Percentiles rank a stretch among this genome's conserved stretches.
Conservation (phyloP, 92 coral and sea anemone species). For the Umimayanthus chanpuru region DNA sequence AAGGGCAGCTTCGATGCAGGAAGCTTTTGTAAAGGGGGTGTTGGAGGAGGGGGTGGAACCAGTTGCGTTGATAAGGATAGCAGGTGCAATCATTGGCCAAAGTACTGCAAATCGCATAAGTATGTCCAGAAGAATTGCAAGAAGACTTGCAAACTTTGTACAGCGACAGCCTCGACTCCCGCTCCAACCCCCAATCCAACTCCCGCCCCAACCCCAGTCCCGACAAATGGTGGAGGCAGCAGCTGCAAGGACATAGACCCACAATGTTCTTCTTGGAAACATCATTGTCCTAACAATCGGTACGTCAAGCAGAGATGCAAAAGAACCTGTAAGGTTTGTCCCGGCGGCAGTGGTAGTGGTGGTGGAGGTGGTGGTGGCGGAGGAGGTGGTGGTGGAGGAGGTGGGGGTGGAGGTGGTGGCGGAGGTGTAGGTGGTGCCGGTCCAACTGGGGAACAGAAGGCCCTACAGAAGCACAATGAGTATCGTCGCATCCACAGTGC, state of each 20-base stretch:
- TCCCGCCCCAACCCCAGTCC: not conserved
- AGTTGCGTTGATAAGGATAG: slow-evolving; percentile 18
- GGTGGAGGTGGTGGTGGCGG: slow-evolving; percentile 1
- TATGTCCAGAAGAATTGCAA: slow-evolving; percentile 20
- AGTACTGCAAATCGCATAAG: not conserved
- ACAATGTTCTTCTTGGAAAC: not conserved
- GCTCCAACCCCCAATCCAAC: not conserved
- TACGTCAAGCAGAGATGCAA: not conserved
- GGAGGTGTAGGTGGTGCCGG: not conserved
- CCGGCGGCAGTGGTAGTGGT: slow-evolving; percentile 8
- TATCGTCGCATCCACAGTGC: slow-evolving; percentile 19
- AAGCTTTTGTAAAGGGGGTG: slow-evolving; percentile 25
- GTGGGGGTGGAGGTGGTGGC: not conserved
- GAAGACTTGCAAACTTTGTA: slow-evolving; percentile 21
- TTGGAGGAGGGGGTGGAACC: slow-evolving; percentile 13
- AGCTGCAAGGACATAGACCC: not conserved
- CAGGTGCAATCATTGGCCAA: slow-evolving; percentile 2
- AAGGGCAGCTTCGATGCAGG: slow-evolving; percentile 61
- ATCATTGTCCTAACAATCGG: not conserved
- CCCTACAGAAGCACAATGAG: not conserved
- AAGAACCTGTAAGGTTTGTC: not conserved
- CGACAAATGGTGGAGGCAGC: slow-evolving; percentile 15
- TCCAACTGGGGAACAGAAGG: not conserved
- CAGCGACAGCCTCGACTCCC: not conserved
- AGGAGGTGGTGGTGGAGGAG: too few relatives aligned